Evolutionary conservation across 37 sponge, comb jelly and placozoan species (phyloP).

Genomic region (Eunapius fragilis): DNA sequence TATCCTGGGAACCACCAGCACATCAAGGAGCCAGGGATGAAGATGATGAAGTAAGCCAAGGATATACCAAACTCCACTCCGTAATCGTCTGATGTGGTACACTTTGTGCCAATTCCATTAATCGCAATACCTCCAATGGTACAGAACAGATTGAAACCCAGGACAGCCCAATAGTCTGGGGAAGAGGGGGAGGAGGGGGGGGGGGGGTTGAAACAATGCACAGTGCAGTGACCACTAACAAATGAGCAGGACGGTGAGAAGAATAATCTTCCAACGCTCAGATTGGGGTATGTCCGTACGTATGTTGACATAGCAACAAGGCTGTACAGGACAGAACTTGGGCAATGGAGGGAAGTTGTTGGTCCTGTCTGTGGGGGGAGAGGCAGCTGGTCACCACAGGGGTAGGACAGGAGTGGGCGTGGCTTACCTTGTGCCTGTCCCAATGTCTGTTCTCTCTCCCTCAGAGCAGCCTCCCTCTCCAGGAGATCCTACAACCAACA

Average conservation of each 20-base stretch:
- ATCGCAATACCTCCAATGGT: constrained; percentile 36
- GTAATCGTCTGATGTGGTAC: neutral
- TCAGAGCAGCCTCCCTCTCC: neutral
- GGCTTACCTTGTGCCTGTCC: neutral
- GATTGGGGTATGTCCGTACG: constrained; percentile 80
- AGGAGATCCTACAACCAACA: neutral
- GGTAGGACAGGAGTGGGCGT: neutral
- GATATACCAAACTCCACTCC: constrained; percentile 62
- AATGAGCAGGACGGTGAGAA: constrained; percentile 42
- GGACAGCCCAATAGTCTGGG: constrained; percentile 48
- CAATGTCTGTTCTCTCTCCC: neutral
- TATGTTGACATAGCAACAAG: constrained; percentile 94
- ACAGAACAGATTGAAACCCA: constrained; percentile 43
- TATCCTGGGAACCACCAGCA: constrained; percentile 93
- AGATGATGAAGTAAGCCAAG: constrained; percentile 60
- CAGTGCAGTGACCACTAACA: constrained; percentile 48
- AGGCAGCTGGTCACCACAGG: too few relatives aligned
- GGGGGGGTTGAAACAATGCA: too few relatives aligned
- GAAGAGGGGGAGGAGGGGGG: neutral
- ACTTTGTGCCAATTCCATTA: neutral
- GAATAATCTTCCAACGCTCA: constrained; percentile 71
- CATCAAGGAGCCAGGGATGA: constrained; percentile 66
- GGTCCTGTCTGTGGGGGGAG: constrained; percentile 32
- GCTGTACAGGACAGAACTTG: constrained; percentile 66
- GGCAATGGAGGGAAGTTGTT: constrained; percentile 95